A percentile compares a stretch with the other conserved stretches of the same genome.
Evolutionary conservation across 2,113 vertebrate species (phyloP).

Genomic region (Porphyrio hochstetteri): DNA sequence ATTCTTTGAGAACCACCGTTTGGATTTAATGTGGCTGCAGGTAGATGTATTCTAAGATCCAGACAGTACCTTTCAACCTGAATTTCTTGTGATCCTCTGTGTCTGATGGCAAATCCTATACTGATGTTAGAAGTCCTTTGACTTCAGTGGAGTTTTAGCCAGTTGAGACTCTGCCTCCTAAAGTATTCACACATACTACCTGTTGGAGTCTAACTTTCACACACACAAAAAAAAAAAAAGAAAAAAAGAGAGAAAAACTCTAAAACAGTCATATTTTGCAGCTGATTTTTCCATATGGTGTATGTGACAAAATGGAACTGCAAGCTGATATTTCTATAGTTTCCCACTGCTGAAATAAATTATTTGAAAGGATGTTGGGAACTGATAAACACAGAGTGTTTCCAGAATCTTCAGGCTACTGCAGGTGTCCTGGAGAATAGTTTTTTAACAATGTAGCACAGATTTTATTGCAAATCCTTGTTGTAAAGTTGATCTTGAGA

Average conservation of each 20-base stretch:
- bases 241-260: neutral
- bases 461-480: neutral
- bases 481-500: neutral
- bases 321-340: neutral
- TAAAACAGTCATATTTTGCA: neutral
- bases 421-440: neutral
- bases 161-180: neutral
- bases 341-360: slow-evolving; percentile 8
- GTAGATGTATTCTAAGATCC: neutral
- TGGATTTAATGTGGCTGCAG: neutral
- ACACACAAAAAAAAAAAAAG: neutral
- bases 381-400: neutral
- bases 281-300: neutral
- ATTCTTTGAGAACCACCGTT: neutral
- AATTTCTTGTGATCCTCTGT: neutral
- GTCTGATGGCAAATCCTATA: neutral
- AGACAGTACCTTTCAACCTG: neutral
- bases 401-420: neutral
- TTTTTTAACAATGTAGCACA: neutral
- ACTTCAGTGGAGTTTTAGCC: neutral
- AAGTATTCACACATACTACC: neutral
- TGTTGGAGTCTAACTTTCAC: neutral
- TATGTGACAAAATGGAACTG: slow-evolving; percentile 6
- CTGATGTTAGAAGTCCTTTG: neutral
- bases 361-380: neutral